phyloP scores from a whole-genome alignment of 2,797 vertebrate species.

The Enteromius viviparus region DNA sequence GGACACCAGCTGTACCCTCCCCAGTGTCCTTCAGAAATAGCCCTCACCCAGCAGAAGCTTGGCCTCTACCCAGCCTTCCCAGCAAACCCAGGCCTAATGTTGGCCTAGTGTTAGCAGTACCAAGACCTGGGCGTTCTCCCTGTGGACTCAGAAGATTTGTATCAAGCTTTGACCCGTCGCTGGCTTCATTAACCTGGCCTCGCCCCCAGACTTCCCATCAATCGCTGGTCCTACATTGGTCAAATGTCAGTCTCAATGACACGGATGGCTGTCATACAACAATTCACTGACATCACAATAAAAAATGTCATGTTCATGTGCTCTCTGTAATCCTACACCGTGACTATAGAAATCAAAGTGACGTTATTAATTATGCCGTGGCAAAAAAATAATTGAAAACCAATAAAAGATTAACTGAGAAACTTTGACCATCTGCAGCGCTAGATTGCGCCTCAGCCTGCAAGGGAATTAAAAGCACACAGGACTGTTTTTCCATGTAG shows the following conservation, averaged over 20 bases:
- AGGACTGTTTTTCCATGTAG: constrained; percentile 48
- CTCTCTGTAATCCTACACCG: constrained; percentile 47
- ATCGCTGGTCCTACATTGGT: constrained; percentile 19
- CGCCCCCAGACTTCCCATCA: neutral
- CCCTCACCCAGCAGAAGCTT: constrained; percentile 61
- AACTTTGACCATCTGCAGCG: constrained; percentile 43
- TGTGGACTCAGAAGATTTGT: neutral
- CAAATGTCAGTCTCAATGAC: constrained; percentile 12
- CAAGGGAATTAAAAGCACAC: constrained; percentile 53
- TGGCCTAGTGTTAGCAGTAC: constrained; percentile 42
- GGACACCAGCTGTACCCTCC: constrained; percentile 72
- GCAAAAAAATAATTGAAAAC: constrained; percentile 66
- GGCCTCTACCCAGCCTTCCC: constrained; percentile 57
- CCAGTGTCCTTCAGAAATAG: constrained; percentile 69
- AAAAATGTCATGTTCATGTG: constrained; percentile 53
- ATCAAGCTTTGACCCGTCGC: neutral
- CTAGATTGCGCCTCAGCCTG: constrained; percentile 54
- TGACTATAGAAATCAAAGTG: constrained; percentile 68
- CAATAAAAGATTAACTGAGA: constrained; percentile 59
- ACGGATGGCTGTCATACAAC: constrained; percentile 51
- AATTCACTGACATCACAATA: constrained; percentile 29
- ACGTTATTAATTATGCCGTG: constrained; percentile 71
- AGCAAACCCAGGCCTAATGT: constrained; percentile 45
- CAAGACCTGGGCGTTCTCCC: constrained; percentile 17
- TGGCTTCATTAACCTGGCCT: constrained; percentile 18